phyloP scores from a whole-genome alignment of 2,113 vertebrate genomes.

The Tursiops truncatus region DNA sequence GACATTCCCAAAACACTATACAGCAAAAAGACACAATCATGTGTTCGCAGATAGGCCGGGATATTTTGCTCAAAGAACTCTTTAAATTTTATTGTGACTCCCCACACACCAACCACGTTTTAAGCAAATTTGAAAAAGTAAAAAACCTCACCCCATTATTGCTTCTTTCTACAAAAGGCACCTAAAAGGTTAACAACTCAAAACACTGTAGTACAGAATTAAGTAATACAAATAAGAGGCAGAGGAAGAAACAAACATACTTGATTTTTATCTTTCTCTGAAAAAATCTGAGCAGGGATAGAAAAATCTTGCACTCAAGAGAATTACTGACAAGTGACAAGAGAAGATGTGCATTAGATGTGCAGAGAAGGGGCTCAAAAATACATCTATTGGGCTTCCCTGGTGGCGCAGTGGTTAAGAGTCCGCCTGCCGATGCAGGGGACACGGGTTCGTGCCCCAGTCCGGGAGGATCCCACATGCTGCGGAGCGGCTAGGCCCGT shows the following conservation, averaged over 20 bases:
- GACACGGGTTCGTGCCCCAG: too few relatives aligned
- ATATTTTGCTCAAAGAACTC: slow-evolving; percentile 16
- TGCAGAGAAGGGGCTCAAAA: not conserved
- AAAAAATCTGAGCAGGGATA: not conserved
- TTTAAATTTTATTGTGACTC: not conserved
- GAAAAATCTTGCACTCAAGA: slow-evolving; percentile 45
- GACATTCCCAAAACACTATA: slow-evolving; percentile 73
- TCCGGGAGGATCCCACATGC: too few relatives aligned
- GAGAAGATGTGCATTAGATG: not conserved
- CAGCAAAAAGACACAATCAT: slow-evolving; percentile 24
- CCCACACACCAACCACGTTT: not conserved
- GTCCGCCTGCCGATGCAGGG: too few relatives aligned
- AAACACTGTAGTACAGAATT: slow-evolving; percentile 1
- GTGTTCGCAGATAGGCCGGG: not conserved
- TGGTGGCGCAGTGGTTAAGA: too few relatives aligned
- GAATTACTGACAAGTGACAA: slow-evolving; percentile 9
- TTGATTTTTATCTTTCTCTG: not conserved
- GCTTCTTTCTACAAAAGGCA: slow-evolving; percentile 21
- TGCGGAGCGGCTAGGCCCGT: too few relatives aligned
- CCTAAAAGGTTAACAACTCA: slow-evolving; percentile 9
- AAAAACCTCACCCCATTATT: not conserved
- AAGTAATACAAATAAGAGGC: slow-evolving; percentile 30
- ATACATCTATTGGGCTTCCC: not conserved
- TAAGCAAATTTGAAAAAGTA: not conserved
- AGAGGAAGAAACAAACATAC: not conserved